Evolutionary conservation across 2,113 vertebrate genomes (phyloP), one percentile per base, ranked within the genome.

Genomic region (Glareola pratincola): DNA sequence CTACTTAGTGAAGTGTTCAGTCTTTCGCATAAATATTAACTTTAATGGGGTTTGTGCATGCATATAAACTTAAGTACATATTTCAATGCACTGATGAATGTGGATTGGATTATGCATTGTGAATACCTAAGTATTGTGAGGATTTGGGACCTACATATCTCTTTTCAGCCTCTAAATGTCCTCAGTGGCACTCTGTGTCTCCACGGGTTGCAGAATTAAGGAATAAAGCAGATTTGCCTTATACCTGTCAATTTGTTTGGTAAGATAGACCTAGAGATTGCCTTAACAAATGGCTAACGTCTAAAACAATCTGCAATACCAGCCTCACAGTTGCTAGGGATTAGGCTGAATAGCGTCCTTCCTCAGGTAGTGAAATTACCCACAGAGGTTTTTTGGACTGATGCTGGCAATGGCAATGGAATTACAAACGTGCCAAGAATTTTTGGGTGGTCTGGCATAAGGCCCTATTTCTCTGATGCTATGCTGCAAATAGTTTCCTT

Each of bases 211-310:
- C 29, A 71, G 78, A 85, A 91, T 83, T 90, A 73, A 83, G 50
- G 45, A 92, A 73, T 66, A 88, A 82, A 89, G 57, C 24, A 85
- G 62, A 88, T 94, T 94, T 93, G 26, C 41, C n/a, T 77, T 94
- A 36, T 24, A 69, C n/a, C 83, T 92, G 21, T 73, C 63, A 62
- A 14, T 85, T 92, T 79, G 20, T 47, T 64, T 77, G 41, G 32
- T 75, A 47, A 81, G 29, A 59, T 41, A 79, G 68, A 54, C 32
- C 36, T 69, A 18, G 79, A 89, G 76, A 84, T 81, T 81, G 17
- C 37, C n/a, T 51, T 84, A 77, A 83, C 15, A 63, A 80, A 67
- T 45, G 36, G 64, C 7, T 47, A 36, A 63, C 56, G 14, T 76
- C 81, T 80, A n/a, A 83, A 26, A 30, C 29, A 68, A 56, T 30